phyloP scores from a whole-genome alignment of 2,113 vertebrate species.

The Girardinichthys multiradiatus region DNA sequence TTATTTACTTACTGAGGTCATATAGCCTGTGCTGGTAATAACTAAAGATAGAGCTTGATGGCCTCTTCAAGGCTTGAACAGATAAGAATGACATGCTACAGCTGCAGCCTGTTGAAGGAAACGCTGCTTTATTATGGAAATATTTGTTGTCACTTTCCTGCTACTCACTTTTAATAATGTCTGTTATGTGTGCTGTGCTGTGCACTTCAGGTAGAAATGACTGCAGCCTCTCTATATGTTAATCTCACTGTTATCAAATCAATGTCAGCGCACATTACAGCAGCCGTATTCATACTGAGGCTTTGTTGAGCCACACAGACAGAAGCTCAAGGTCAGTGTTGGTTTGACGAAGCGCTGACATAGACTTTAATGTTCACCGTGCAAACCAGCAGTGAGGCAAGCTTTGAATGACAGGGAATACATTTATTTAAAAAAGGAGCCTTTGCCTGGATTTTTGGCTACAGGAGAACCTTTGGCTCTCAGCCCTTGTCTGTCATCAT shows the following conservation, averaged over 20 bases:
- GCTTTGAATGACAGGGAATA: constrained; percentile 8
- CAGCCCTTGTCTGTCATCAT: constrained; percentile 6
- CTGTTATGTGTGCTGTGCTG: constrained; percentile 26
- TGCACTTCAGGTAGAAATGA: constrained; percentile 35
- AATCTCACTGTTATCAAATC: constrained; percentile 69
- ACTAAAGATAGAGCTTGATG: background rate
- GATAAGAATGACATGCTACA: constrained; percentile 27
- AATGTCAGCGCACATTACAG: constrained; percentile 45
- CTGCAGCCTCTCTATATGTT: constrained; percentile 68
- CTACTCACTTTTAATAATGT: constrained; percentile 51
- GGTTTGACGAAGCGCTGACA: constrained; percentile 40
- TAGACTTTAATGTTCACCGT: constrained; percentile 8
- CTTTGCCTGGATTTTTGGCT: background rate
- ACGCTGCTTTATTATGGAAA: constrained; percentile 16
- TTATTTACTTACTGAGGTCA: background rate
- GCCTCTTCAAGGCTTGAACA: background rate
- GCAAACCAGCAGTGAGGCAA: background rate
- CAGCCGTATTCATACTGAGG: constrained; percentile 12
- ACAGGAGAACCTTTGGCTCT: constrained; percentile 1
- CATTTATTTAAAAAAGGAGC: constrained; percentile 3
- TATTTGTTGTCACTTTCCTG: constrained; percentile 46
- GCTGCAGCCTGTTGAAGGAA: constrained; percentile 11
- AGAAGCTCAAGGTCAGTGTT: constrained; percentile 38
- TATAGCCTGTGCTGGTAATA: background rate
- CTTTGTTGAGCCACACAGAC: constrained; percentile 26